Evolutionary conservation across 2,113 vertebrate genomes (phyloP), one percentile per base, ranked within the genome.

Genomic region (Sigmodon hispidus): DNA sequence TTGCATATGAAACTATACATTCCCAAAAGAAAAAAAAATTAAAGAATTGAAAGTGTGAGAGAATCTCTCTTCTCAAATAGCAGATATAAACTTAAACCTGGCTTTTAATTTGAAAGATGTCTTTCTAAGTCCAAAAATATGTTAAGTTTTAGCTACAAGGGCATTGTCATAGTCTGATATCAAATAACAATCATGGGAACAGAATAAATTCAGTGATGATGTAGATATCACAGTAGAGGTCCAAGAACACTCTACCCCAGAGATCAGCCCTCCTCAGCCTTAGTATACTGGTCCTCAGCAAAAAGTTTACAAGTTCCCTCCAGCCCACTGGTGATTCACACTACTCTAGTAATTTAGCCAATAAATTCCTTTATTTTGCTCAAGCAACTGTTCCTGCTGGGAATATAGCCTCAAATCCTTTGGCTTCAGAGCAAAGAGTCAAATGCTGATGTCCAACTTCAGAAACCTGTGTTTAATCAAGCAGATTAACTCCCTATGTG

Each of bases 391-490:
- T n/a, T 69, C 90, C 94, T 76, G 67, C 93, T 96, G 77, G 75
- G 90, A 86, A 73, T 31, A 94, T 69, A 96, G 79, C 88, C 77
- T 43, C 7, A 84, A 72, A 69, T 63, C 8, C 65, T 65, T 73
- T 50, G 84, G 85, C 91, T 70, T 80, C 31, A 31, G n/a, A 83
- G 75, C 59, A 55, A 90, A 85, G 15, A 45, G 80, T 61, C 57
- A 84, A 81, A 79, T n/a, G 50, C 29, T 67, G 67, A 89, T 83
- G 90, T 40, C 34, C 72, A 84, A n/a, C 59, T 90, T 52, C 90
- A 97, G 94, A 96, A 88, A 95, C 76, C 45, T 34, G 61, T 57
- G 67, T 63, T 90, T 89, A 48, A 92, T 91, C 77, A 91, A 75
- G 13, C 29, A 40, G 29, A 50, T 83, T 77, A 77, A 67, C 4